Conservation (phyloP, 2,113 vertebrate genomes). For the Etheostoma cragini region DNA sequence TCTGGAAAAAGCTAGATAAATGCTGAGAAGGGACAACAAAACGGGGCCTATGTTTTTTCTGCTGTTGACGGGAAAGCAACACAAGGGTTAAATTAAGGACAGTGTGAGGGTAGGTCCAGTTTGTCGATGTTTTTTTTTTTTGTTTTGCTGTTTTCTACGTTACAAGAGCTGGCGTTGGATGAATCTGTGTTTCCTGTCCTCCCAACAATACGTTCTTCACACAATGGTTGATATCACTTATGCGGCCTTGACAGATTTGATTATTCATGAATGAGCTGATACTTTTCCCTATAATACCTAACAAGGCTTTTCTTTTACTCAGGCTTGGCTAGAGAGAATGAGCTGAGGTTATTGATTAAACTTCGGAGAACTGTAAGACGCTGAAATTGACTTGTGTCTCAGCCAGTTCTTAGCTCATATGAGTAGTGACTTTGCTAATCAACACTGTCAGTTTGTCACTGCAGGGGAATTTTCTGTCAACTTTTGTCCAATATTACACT, state of each 20-base stretch:
- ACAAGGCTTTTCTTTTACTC: constrained; percentile 51
- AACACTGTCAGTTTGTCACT: constrained; percentile 27
- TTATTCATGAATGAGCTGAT: constrained; percentile 20
- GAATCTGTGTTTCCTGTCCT: neutral
- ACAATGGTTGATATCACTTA: constrained; percentile 7
- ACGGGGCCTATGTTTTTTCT: too few species aligned
- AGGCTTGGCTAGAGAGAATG: neutral
- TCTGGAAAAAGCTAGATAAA: too few species aligned
- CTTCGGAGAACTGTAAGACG: constrained; percentile 14
- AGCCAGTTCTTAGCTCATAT: constrained; percentile 23
- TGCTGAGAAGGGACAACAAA: too few species aligned
- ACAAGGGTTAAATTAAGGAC: neutral
- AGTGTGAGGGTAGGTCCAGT: neutral
- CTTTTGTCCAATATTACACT: constrained; percentile 6
- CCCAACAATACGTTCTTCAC: constrained; percentile 20
- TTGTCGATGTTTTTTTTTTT: constrained; percentile 17
- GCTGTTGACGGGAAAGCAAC: too few species aligned
- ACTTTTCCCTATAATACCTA: neutral
- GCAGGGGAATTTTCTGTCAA: constrained; percentile 22
- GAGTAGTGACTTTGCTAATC: constrained; percentile 15
- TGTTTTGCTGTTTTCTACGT: constrained; percentile 46
- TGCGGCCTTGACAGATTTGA: neutral
- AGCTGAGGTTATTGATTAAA: constrained; percentile 41
- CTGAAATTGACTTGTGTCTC: constrained; percentile 4
- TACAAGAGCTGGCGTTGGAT: constrained; percentile 11